These are phyloP conservation scores for Propithecus coquereli DNA, from an alignment of 2,113 vertebrate species.

Conservation along the genomic window DNA sequence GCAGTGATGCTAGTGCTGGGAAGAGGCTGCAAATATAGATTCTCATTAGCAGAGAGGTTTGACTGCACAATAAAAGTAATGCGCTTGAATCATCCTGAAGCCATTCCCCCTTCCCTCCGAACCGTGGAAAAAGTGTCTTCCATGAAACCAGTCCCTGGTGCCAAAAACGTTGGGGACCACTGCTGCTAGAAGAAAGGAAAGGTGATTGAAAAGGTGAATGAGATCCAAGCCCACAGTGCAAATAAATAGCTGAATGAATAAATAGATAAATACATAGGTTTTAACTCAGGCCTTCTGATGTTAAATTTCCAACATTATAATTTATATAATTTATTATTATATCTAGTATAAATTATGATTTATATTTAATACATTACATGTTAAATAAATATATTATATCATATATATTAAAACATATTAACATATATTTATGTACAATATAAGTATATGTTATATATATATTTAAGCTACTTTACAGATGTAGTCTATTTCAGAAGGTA, in stretches of 20 bases:
- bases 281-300: not conserved
- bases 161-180: too few species aligned
- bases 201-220: not conserved
- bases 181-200: not conserved
- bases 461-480: not conserved
- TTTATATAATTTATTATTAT: not conserved
- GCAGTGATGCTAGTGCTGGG: too few species aligned
- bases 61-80: too few species aligned
- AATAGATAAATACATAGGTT: not conserved
- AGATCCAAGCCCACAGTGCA: not conserved
- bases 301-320: not conserved
- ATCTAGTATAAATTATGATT: not conserved
- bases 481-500: not conserved
- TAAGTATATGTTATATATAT: not conserved
- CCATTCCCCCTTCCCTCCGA: too few species aligned
- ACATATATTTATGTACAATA: not conserved
- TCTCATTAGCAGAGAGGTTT: too few species aligned
- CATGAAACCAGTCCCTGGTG: too few species aligned
- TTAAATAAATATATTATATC: not conserved
- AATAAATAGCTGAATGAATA: not conserved
- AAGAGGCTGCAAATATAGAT: too few species aligned
- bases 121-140: too few species aligned
- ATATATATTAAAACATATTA: not conserved
- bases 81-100: too few species aligned
- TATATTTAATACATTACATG: not conserved